phyloP scores from a whole-genome alignment of 1,140 invertebrate genomes.

The Ceratosolen solmsi region DNA sequence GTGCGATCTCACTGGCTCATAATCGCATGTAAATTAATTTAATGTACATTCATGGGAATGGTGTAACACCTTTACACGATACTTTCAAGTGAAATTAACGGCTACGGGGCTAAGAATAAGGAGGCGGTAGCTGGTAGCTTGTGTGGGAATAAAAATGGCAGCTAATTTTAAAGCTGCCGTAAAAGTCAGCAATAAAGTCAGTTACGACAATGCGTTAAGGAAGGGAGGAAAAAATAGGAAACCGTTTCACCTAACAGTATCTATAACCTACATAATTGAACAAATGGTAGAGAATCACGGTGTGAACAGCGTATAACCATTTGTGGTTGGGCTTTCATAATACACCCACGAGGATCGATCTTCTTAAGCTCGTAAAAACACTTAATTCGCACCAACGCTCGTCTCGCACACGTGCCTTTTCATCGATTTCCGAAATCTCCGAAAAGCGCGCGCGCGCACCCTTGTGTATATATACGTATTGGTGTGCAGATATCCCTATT shows the following conservation, averaged over 20 bases:
- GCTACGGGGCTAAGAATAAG: neutral
- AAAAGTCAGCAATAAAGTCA: constrained; percentile 34
- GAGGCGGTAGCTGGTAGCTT: neutral
- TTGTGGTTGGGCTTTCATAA: constrained; percentile 2
- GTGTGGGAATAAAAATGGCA: no score
- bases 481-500: constrained; percentile 16
- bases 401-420: neutral
- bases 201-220: neutral
- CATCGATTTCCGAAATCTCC: constrained; percentile 14
- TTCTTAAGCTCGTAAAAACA: constrained; percentile 43
- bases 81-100: neutral
- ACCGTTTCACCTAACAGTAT: neutral
- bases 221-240: neutral
- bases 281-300: neutral
- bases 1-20: no score
- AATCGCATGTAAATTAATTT: no score
- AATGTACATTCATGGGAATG: no score
- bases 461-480: neutral
- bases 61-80: neutral
- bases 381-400: constrained; percentile 38
- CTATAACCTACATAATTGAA: constrained; percentile 14
- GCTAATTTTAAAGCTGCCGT: constrained; percentile 9
- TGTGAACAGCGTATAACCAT: neutral
- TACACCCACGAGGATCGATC: constrained; percentile 34
- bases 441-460: neutral